Evolutionary conservation across 35 echinoderm and acorn worm species (phyloP).

Genomic region (Ophioderma brevispina): DNA sequence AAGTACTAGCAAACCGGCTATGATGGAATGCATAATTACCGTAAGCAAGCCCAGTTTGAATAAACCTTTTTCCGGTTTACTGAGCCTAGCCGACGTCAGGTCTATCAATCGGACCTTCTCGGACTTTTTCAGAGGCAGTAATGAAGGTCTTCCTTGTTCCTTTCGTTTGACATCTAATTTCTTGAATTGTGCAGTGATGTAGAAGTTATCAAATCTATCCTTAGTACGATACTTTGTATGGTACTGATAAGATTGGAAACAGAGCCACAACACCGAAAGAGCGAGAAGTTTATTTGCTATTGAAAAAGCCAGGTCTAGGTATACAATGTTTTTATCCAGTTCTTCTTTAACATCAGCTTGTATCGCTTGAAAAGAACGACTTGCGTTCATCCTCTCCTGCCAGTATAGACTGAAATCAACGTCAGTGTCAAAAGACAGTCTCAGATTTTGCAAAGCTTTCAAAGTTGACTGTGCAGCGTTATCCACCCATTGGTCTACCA

Average conservation of each 20-base stretch:
- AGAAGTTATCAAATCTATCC: slow-evolving; percentile 89
- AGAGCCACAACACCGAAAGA: slow-evolving; percentile 71
- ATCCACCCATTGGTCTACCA: slow-evolving; percentile 37
- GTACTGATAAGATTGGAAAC: slow-evolving; percentile 73
- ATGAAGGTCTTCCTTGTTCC: slow-evolving; percentile 20
- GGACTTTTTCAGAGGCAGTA: slow-evolving; percentile 83
- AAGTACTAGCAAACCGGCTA: slow-evolving; percentile 57
- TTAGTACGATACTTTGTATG: slow-evolving; percentile 83
- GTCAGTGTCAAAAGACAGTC: slow-evolving; percentile 42
- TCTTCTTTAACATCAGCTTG: slow-evolving; percentile 63
- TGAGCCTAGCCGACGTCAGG: slow-evolving; percentile 43
- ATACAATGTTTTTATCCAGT: slow-evolving; percentile 35
- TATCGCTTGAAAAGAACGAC: slow-evolving; percentile 42
- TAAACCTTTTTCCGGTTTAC: slow-evolving; percentile 66
- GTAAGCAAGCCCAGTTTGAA: slow-evolving; percentile 73
- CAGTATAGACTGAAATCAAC: slow-evolving; percentile 64
- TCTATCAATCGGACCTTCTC: slow-evolving; percentile 65
- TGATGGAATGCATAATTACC: slow-evolving; percentile 63
- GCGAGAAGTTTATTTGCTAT: slow-evolving; percentile 79
- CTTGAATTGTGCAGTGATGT: slow-evolving; percentile 73
- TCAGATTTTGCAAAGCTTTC: slow-evolving; percentile 24
- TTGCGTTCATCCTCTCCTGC: slow-evolving; percentile 33
- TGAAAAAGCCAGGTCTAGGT: slow-evolving; percentile 46
- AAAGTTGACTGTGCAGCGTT: neutral
- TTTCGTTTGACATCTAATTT: slow-evolving; percentile 59